phyloP scores from a whole-genome alignment of 2,888 invertebrate species.

The Eupeodes latifasciatus region DNA sequence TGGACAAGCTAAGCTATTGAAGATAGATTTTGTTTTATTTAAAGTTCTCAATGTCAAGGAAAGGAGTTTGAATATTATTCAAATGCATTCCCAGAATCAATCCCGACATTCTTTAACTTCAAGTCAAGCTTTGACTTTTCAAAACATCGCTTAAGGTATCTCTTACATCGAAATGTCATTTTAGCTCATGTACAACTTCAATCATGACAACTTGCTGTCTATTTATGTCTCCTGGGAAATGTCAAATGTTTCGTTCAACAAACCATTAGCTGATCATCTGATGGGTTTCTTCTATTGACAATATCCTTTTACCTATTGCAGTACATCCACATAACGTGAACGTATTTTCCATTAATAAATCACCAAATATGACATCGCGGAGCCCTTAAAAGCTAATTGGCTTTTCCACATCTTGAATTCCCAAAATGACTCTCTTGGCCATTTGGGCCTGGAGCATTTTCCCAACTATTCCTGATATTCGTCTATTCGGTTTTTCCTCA shows the following conservation, averaged over 20 bases:
- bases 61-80: background rate
- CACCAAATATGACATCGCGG: slow-evolving; percentile 67
- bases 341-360: slow-evolving; percentile 55
- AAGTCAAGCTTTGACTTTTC: slow-evolving; percentile 22
- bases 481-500: background rate
- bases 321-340: background rate
- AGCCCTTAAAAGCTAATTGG: slow-evolving; percentile 71
- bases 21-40: too few relatives aligned
- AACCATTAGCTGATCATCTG: slow-evolving; percentile 11
- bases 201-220: slow-evolving; percentile 42
- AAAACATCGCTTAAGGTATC: background rate
- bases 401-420: slow-evolving; percentile 34
- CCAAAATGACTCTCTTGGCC: slow-evolving; percentile 35
- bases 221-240: slow-evolving; percentile 48
- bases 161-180: slow-evolving; percentile 19
- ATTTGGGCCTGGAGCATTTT: slow-evolving; percentile 24
- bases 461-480: background rate
- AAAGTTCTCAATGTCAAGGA: too few relatives aligned
- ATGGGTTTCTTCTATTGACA: slow-evolving; percentile 8
- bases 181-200: background rate
- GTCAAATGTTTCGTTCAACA: background rate
- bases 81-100: slow-evolving; percentile 40
- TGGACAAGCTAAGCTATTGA: too few relatives aligned
- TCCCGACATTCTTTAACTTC: slow-evolving; percentile 7
- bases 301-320: background rate